phyloP scores from a whole-genome alignment of 2,797 vertebrate genomes.

The Hipposideros larvatus region DNA sequence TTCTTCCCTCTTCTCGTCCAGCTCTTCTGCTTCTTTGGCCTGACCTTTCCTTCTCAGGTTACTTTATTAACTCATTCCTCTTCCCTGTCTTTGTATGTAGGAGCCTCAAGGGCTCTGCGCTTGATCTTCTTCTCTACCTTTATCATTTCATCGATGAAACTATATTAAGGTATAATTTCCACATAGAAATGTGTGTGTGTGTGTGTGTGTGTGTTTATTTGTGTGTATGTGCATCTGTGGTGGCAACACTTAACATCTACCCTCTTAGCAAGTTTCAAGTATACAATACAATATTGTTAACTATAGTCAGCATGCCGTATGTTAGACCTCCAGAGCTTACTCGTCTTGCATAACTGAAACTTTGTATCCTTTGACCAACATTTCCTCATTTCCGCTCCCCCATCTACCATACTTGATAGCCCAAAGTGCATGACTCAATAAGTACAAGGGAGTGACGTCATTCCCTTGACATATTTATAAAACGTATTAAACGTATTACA shows the following conservation, averaged over 20 bases:
- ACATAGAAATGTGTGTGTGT: neutral
- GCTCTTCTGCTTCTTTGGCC: neutral
- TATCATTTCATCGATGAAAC: neutral
- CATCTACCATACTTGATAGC: too few relatives aligned
- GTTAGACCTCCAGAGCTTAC: neutral
- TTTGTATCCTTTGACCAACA: neutral
- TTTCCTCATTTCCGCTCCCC: neutral
- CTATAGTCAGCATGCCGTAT: neutral
- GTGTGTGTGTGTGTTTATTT: neutral
- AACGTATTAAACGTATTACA: neutral
- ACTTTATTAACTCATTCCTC: neutral
- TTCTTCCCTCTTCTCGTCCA: neutral
- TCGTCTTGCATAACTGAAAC: neutral
- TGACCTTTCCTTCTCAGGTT: neutral
- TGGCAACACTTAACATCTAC: neutral
- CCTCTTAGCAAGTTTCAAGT: neutral
- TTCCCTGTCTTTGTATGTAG: neutral
- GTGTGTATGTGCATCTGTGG: neutral
- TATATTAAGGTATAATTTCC: neutral
- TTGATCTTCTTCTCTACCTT: neutral
- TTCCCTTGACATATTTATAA: neutral
- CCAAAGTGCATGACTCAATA: neutral
- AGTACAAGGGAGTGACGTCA: neutral
- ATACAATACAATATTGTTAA: neutral
- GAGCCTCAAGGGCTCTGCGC: neutral